Evolutionary conservation across 1,140 invertebrate species (phyloP), one percentile per base, ranked within the genome.

Genomic region (Macrostomum lignano): DNA sequence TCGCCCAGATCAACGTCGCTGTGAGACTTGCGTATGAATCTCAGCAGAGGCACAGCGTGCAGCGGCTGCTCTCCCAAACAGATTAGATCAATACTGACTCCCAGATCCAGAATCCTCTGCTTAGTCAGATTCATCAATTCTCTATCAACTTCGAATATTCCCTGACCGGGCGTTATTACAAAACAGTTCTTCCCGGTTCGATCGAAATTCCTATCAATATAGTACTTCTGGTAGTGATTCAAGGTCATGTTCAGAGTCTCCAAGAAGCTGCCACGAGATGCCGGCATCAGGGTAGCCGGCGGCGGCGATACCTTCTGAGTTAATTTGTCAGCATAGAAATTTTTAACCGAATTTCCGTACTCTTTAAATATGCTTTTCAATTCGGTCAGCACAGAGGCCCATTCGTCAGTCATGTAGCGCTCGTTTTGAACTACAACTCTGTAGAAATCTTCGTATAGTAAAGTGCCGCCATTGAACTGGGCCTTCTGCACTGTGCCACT

Each of bases 391-490:
- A 76, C 71, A 40, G 71, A 71, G 33, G 68, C 73, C 86, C 88
- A 98, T 53, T 98, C 88, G 48, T 94, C 84, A 39, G 5, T 7
- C 10, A 10, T 17, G 52, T 78, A 93, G 32, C 79, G 67, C 50
- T 96, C 88, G 64, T 96, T 96, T 61, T 98, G 86, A 19, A 94
- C 72, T 20, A 79, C 74, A 28, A 94, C 76, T 45, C 75, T 74
- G 57, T 93, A 93, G 63, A 84, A 93, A 59, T 93, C 88, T 65
- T 96, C 84, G 65, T 91, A 96, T 61, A 79, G 93, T n/a, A n/a
- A n/a, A n/a, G n/a, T n/a, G n/a, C n/a, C n/a, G n/a, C n/a, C n/a
- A n/a, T n/a, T n/a, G n/a, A n/a, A n/a, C n/a, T n/a, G n/a, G n/a
- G n/a, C n/a, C n/a, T n/a, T n/a, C n/a, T n/a, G n/a, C n/a, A n/a